These are phyloP conservation scores for Syngnathus acus DNA, from an alignment of 2,797 vertebrate species.

Conservation along the genomic window DNA sequence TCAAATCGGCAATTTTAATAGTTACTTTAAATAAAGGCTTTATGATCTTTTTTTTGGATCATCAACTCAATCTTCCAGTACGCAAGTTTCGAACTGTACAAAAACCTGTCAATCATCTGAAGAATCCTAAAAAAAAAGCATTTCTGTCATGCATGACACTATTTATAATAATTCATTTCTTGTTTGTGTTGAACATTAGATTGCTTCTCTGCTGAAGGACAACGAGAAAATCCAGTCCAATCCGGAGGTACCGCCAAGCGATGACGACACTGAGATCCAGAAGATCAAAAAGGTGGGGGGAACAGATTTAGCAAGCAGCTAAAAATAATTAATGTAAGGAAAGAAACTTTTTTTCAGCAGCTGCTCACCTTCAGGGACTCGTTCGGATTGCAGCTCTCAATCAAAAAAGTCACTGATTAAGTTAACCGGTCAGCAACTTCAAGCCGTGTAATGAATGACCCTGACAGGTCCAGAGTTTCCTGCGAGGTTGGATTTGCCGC, in stretches of 20 bases:
- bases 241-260: constrained; percentile 72
- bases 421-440: not conserved
- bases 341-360: not conserved
- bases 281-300: constrained; percentile 93
- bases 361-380: not conserved
- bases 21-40: not conserved
- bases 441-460: not conserved
- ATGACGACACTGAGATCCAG: constrained; percentile 92
- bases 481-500: constrained; percentile 94
- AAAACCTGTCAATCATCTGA: not conserved
- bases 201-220: constrained; percentile 84
- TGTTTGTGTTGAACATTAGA: constrained; percentile 65
- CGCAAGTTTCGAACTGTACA: constrained; percentile 18
- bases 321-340: constrained; percentile 1
- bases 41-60: too few species aligned
- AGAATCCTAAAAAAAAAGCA: constrained; percentile 54
- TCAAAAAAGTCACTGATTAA: not conserved
- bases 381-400: not conserved
- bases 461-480: constrained; percentile 90
- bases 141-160: constrained; percentile 54
- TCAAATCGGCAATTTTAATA: not conserved
- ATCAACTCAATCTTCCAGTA: constrained; percentile 5
- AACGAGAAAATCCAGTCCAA: constrained; percentile 89
- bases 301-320: not conserved
- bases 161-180: constrained; percentile 63